Percentiles rank a stretch among this genome's conserved stretches.
phyloP scores from a whole-genome alignment of 2,113 vertebrate genomes.

The Xiphophorus hellerii region DNA sequence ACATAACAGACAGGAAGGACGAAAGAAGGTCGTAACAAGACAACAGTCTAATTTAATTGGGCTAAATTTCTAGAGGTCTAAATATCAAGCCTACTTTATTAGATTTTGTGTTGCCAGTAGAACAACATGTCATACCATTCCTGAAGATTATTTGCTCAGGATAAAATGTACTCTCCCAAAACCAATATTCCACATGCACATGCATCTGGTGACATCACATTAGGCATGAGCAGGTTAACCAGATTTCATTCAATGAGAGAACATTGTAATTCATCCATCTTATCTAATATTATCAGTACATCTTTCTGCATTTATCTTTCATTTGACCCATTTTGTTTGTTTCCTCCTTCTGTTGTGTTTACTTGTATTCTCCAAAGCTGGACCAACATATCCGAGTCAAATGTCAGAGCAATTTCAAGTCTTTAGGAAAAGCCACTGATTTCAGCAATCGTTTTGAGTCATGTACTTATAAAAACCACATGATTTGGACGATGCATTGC shows the following conservation, averaged over 20 bases:
- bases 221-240: not conserved
- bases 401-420: too few species aligned
- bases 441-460: too few species aligned
- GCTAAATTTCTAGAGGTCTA: too few species aligned
- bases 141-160: too few species aligned
- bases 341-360: too few species aligned
- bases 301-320: too few species aligned
- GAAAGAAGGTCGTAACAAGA: conserved; percentile 36
- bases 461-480: too few species aligned
- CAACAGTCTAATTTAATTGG: conserved; percentile 1
- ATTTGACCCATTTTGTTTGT: too few species aligned
- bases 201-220: not conserved
- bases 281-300: not conserved
- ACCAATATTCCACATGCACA: not conserved
- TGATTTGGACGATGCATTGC: too few species aligned
- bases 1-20: conserved; percentile 31
- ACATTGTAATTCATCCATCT: not conserved
- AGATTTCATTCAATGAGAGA: not conserved
- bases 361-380: too few species aligned
- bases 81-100: not conserved
- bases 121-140: not conserved
- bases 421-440: too few species aligned
- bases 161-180: conserved; percentile 20
- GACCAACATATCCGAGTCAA: too few species aligned
- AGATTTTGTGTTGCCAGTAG: not conserved